Conservation (phyloP, 2,888 invertebrate species). For the Phragmatobia fuliginosa region DNA sequence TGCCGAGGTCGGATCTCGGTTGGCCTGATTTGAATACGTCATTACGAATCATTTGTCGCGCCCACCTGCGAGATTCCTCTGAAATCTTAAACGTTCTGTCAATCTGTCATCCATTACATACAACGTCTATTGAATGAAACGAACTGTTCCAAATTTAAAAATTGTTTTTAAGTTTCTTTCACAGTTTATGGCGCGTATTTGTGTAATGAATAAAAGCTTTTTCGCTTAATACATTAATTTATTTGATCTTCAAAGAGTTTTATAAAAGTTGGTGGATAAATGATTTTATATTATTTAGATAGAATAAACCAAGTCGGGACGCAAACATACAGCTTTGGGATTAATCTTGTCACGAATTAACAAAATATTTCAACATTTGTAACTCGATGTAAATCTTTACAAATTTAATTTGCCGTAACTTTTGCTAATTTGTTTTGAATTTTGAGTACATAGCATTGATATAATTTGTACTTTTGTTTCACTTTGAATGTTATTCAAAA, state of each 20-base stretch:
- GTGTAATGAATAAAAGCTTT: slow-evolving; percentile 20
- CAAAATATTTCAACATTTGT: slow-evolving; percentile 26
- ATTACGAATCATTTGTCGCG: slow-evolving; percentile 75
- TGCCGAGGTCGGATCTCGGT: slow-evolving; percentile 73
- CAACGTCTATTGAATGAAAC: background rate
- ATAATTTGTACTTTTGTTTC: slow-evolving; percentile 41
- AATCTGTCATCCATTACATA: slow-evolving; percentile 10
- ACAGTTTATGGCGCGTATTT: slow-evolving; percentile 21
- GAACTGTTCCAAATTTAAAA: slow-evolving; percentile 12
- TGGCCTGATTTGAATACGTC: slow-evolving; percentile 82
- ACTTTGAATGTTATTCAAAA: slow-evolving; percentile 24
- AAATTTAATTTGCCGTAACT: slow-evolving; percentile 47
- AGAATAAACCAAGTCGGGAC: background rate
- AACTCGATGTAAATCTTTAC: slow-evolving; percentile 32
- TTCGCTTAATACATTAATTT: slow-evolving; percentile 4
- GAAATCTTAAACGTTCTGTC: slow-evolving; percentile 25
- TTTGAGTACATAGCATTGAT: slow-evolving; percentile 42
- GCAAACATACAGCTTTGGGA: background rate
- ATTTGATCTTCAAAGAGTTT: slow-evolving; percentile 4
- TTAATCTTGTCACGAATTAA: slow-evolving; percentile 27
- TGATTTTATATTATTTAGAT: background rate
- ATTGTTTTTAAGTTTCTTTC: background rate
- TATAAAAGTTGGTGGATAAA: background rate
- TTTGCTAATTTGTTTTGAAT: slow-evolving; percentile 44
- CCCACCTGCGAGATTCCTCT: slow-evolving; percentile 47